phyloP scores from a whole-genome alignment of 2,797 vertebrate genomes.

The Danio choprae region DNA sequence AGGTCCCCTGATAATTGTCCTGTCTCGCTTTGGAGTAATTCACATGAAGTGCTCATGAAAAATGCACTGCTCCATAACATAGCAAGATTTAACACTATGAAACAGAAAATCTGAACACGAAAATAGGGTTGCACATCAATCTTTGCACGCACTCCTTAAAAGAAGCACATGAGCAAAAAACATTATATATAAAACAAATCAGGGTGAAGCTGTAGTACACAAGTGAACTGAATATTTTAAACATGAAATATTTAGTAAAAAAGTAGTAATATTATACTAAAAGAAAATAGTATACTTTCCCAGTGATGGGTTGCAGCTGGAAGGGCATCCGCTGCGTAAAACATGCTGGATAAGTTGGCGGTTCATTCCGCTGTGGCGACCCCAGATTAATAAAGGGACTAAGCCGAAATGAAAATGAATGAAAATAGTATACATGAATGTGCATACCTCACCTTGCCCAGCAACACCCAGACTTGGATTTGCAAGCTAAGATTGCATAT shows the following conservation, averaged over 20 bases:
- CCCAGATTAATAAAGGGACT: no score
- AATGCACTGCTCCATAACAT: conserved; percentile 5
- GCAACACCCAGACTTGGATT: no score
- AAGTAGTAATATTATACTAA: no score
- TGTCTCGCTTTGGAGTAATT: conserved; percentile 9
- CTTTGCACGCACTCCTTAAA: conserved; percentile 6
- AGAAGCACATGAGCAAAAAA: not conserved
- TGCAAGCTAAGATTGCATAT: no score
- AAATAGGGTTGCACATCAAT: not conserved
- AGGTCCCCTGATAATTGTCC: conserved; percentile 20
- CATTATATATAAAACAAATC: not conserved
- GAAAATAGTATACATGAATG: no score
- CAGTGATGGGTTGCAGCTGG: no score
- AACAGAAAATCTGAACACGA: conserved; percentile 31
- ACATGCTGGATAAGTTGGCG: no score
- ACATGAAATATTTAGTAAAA: not conserved
- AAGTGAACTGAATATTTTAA: not conserved
- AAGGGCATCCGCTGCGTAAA: no score
- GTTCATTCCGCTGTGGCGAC: no score
- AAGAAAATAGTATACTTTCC: no score
- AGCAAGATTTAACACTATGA: not conserved
- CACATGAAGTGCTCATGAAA: conserved; percentile 17
- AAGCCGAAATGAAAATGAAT: no score
- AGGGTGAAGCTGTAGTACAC: not conserved
- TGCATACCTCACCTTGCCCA: no score